Conservation (phyloP, 1,140 invertebrate genomes). For the Drosophila nasuta region DNA sequence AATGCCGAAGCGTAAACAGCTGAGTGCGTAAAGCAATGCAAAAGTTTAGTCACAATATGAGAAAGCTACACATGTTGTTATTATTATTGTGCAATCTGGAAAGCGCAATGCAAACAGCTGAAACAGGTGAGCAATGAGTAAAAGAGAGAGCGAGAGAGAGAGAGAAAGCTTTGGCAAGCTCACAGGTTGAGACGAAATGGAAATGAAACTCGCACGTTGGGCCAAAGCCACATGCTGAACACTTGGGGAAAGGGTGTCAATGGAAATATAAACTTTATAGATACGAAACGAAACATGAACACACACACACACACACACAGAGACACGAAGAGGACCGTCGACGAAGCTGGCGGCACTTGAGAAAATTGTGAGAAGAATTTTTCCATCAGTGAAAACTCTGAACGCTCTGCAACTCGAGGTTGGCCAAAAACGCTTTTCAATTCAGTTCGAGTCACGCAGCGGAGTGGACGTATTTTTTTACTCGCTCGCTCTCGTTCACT, state of each 20-base stretch:
- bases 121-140: conserved; percentile 15
- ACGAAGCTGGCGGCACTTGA: conserved; percentile 34
- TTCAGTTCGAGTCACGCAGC: conserved; percentile 76
- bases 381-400: conserved; percentile 29
- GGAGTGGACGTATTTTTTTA: conserved; percentile 55
- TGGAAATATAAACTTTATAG: conserved; percentile 74
- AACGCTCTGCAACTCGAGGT: conserved; percentile 29
- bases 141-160: neutral
- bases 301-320: neutral
- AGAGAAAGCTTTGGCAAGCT: conserved; percentile 26
- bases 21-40: conserved; percentile 38
- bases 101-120: conserved; percentile 40
- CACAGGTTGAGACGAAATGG: neutral
- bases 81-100: conserved; percentile 42
- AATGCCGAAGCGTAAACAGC: conserved; percentile 49
- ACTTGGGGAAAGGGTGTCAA: conserved; percentile 74
- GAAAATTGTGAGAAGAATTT: conserved; percentile 34
- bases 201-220: conserved; percentile 10
- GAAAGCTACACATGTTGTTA: conserved; percentile 46
- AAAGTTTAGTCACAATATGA: conserved; percentile 32
- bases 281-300: conserved; percentile 54
- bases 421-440: conserved; percentile 58
- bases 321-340: neutral
- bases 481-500: conserved; percentile 8
- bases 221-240: conserved; percentile 8